A percentile compares a stretch with the other conserved stretches of the same genome.
Conservation (phyloP, 2,113 vertebrate species). For the Pan troglodytes region DNA sequence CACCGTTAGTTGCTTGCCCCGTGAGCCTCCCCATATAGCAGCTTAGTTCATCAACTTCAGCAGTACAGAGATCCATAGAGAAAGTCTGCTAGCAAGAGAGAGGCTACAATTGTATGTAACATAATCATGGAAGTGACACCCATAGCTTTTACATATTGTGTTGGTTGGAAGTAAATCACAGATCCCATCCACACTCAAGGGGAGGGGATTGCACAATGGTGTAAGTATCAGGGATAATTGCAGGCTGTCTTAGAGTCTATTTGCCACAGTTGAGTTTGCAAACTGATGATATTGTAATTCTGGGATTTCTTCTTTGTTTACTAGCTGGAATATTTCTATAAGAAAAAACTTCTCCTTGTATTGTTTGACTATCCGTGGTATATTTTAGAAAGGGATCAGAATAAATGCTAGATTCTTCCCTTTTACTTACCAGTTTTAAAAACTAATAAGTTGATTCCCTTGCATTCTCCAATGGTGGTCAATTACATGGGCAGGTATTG, state of each 20-base stretch:
- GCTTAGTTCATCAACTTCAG: neutral
- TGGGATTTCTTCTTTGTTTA: slow-evolving; percentile 9
- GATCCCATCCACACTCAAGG: neutral
- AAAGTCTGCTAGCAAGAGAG: neutral
- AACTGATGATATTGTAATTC: neutral
- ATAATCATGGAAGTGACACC: neutral
- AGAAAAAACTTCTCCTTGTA: neutral
- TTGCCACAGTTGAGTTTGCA: neutral
- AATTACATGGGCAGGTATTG: neutral
- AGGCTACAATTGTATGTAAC: neutral
- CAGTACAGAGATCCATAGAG: neutral
- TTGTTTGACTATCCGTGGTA: neutral
- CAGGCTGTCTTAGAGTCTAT: neutral
- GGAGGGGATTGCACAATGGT: neutral
- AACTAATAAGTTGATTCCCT: neutral
- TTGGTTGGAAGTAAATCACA: neutral
- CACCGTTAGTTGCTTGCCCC: neutral
- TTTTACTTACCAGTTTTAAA: neutral
- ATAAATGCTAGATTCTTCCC: slow-evolving; percentile 23
- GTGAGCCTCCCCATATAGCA: neutral
- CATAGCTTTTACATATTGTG: neutral
- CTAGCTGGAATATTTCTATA: neutral
- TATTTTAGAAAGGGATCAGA: neutral
- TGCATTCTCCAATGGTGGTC: neutral
- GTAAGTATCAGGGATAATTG: neutral